Evolutionary conservation across 2,888 invertebrate genomes (phyloP), one percentile per base, ranked within the genome.

Genomic region (Metacarcinus magister): DNA sequence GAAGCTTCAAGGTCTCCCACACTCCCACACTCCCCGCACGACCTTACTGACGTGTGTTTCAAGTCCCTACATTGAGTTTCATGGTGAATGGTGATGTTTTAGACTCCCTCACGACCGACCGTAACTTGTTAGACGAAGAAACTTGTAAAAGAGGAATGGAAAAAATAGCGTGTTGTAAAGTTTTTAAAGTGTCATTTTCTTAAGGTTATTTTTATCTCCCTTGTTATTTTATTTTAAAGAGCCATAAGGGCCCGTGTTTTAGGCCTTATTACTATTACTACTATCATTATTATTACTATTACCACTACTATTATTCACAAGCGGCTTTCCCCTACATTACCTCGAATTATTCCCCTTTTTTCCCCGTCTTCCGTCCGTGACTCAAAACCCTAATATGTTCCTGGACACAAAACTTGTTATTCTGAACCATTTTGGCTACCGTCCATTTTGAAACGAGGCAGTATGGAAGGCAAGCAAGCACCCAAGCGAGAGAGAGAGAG

Each of bases 371-470:
- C 54, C 54, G 10, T 54, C 75, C n/a, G 28, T 28, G 82, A 82
- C 16, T 82, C 32, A 28, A 32, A 82, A 28, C 82, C 32, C 28
- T 32, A 28, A 28, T 2, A 82, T 82, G 32, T 82, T 82, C 32
- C 82, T 82, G 82, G 13, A 82, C 82, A 28, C 82, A 82, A 82
- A 82, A 82, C 82, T 82, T 82, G 82, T 82, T 82, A 82, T 82
- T 82, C 82, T 10, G 82, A 82, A 82, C 82, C 82, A 8, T 82
- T 82, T 82, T 82, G 82, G 82, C 82, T 82, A 82, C 82, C 28
- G 82, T 82, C 82, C 82, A 82, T 82, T 82, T 82, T 82, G 82
- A 82, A 82, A 28, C 82, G 82, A 82, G 82, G 13, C 8, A 82
- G 75, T 75, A 75, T 75, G 75, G 75, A 28, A 75, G 75, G 75